These are phyloP conservation scores for Haliaeetus leucogaster DNA, from an alignment of 2,113 vertebrate species.

Conservation along the genomic window DNA sequence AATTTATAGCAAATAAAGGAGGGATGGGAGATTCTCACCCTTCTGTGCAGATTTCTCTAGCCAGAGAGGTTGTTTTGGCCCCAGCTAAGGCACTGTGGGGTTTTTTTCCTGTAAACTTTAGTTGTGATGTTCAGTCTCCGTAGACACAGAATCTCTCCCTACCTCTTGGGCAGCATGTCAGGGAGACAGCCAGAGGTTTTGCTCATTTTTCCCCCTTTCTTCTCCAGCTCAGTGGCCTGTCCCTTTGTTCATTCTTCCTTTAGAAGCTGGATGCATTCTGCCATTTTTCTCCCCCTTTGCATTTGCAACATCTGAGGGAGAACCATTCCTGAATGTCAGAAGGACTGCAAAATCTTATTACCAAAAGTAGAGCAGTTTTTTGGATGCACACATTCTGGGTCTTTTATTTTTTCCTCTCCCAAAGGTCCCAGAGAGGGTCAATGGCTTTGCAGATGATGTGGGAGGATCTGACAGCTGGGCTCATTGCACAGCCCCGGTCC, in stretches of 20 bases:
- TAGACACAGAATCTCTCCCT: background rate
- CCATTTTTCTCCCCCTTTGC: background rate
- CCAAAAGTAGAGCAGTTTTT: background rate
- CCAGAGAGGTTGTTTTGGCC: background rate
- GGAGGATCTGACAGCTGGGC: constrained; percentile 4
- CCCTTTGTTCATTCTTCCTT: background rate
- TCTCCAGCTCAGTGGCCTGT: background rate
- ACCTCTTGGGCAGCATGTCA: background rate
- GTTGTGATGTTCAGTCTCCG: background rate
- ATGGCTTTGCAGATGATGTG: background rate
- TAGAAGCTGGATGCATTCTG: background rate
- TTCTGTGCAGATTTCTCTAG: background rate
- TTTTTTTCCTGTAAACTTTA: background rate
- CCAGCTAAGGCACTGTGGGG: background rate
- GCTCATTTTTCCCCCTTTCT: background rate
- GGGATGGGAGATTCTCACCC: background rate
- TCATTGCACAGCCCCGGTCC: background rate
- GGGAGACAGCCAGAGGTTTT: background rate
- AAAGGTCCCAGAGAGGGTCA: background rate
- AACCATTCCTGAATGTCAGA: background rate
- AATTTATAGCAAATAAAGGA: background rate
- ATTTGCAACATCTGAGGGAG: background rate
- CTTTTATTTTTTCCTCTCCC: background rate
- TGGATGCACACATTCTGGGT: background rate
- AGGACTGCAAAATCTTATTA: background rate